Evolutionary conservation across 2,113 vertebrate genomes (phyloP), one percentile per base, ranked within the genome.

Genomic region (Cepphus grylle): DNA sequence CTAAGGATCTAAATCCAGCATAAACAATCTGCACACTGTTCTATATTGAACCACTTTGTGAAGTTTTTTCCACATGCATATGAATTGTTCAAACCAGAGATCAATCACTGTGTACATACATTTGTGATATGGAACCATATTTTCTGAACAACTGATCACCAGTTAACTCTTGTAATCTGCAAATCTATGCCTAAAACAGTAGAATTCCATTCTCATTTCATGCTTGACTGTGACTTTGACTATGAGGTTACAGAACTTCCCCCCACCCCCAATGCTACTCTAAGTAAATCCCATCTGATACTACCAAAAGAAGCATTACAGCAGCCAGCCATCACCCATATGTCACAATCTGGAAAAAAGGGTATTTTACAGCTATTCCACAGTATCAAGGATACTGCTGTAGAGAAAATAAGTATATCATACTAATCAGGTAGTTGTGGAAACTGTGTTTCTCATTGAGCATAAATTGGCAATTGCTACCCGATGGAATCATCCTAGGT

Each of bases 1-100:
- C 25, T n/a, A 16, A 58, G 30, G 26, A 58, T 70, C 56, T 63
- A 52, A 72, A 86, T 55, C 26, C 73, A 50, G 59, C 42, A 71
- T 56, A 88, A 81, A 81, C 16, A 77, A 12, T 59, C 55, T 79
- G 21, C 26, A 42, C 15, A 23, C 16, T 79, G 22, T 11, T 90
- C 49, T 70, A 5, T 5, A 80, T 9, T 26, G 11, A 79, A 50
- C 15, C 13, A 42, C 12, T 49, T 43, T 6, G 22, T 16, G 55
- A 49, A 1, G 0, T 21, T 34, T 69, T 70, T 52, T 32, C 59
- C 6, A 4, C 6, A 11, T 2, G 1, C 18, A 30, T 11, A 12
- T 26, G 20, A 66, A 38, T 29, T 21, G 42, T 69, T 71, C 42
- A 81, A 82, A 90, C 7, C 34, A 36, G 34, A 79, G 32, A 72